Evolutionary conservation across 2,888 invertebrate species (phyloP), one percentile per base, ranked within the genome.

Genomic region (Dryocosmus kuriphilus): DNA sequence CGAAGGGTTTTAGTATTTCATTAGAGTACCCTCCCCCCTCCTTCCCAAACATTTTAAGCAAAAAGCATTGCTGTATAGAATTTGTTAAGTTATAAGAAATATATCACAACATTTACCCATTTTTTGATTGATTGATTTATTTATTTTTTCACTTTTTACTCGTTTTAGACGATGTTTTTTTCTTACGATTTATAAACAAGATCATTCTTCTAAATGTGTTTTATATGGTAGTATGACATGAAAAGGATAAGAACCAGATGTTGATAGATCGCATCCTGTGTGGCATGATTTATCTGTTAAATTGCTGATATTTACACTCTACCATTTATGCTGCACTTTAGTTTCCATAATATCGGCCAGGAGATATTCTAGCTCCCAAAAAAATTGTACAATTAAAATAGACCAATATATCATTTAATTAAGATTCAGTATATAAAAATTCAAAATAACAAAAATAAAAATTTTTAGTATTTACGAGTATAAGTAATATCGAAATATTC

Each of bases 231-330:
- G 60, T 60, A 16, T 60, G 60, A 27, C 27, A 60, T 60, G 60
- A 60, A 60, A 60, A 60, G 27, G 60, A 60, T 60, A 6, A 16
- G 24, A 27, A 60, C 60, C 3, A 60, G 60, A 60, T 60, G 60
- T 60, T 60, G 60, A 60, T 60, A 27, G 27, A 60, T 60, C 16
- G 60, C 60, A 60, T 60, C 60, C 11, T 24, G 6, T 60, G 5
- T 24, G 27, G 27, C 27, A 27, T 27, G 27, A 27, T 60, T 60
- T 60, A 27, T 60, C 60, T 6, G 22, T 60, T 51, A 51, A 16
- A 51, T 16, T 55, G 22, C 55, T 55, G 55, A n/a, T 22, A 55
- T 55, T 55, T 22, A 55, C 55, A 8, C 22, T 60, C 6, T 24
- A 16, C 14, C 27, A 60, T 27, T 27, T 60, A 16, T 14, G 14